Evolutionary conservation across 2,888 invertebrate species (phyloP), one percentile per base, ranked within the genome.

Genomic region (Meliscaeva auricollis): DNA sequence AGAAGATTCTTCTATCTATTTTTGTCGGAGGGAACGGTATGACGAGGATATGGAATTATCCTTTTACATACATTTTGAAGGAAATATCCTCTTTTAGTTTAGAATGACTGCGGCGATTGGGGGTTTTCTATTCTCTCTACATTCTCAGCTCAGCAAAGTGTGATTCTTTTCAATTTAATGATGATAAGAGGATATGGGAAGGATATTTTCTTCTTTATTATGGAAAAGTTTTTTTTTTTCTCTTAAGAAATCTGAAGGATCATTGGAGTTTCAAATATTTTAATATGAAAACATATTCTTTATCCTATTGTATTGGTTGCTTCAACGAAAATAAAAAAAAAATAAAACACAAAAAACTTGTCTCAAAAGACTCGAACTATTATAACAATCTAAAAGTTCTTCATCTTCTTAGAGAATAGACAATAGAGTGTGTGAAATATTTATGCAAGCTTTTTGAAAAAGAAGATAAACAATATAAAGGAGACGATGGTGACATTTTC

Each of bases 371-470:
- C 52, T 69, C 32, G 11, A 56, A 20, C n/a, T 15, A 26, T 52
- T 50, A 52, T 73, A 79, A 64, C 79, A 79, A 70, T 84, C 66
- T 58, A n/a, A 22, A 79, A 84, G 70, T 80, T 75, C 74, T 17
- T 64, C 64, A 64, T 46, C 50, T 26, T 35, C 26, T 26, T 26
- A 52, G 52, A 48, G 69, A 58, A 52, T 60, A 48, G 69, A 58
- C 26, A 26, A 4, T 1, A 60, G 60, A 22, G 60, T 60, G 50
- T 75, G 66, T 64, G 58, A 62, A 80, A 72, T 68, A 80, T 84
- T 84, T 70, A 84, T 79, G 41, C 44, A 60, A 73, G 79, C 48
- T 73, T 22, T 38, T 68, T 69, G 38, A 26, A 44, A 54, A 62
- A 48, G 32, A 50, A 22, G 17, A 52, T 56, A 64, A 77, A 81